These are phyloP conservation scores for Diacarnus erythraeanus DNA, from an alignment of 37 sponge, comb jelly and placozoan genomes.

Conservation along the genomic window DNA sequence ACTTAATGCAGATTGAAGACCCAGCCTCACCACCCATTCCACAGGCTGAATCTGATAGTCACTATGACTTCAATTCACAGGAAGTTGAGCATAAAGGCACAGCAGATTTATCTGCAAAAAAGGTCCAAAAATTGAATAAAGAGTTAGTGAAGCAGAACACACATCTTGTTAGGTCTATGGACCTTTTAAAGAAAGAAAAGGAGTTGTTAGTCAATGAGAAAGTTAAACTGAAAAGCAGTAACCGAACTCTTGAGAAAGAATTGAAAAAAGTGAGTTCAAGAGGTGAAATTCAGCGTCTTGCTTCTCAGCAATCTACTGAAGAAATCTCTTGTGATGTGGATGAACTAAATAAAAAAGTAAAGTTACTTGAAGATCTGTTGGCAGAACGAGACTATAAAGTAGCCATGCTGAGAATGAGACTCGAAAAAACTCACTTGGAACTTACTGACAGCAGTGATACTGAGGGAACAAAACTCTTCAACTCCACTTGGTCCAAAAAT, in stretches of 20 bases:
- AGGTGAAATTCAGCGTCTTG: conserved; percentile 12
- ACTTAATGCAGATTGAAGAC: not conserved
- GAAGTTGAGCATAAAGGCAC: conserved; percentile 10
- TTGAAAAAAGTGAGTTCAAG: conserved; percentile 10
- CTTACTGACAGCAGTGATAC: not conserved
- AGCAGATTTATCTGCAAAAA: conserved; percentile 15
- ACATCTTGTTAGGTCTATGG: conserved; percentile 31
- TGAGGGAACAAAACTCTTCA: not conserved
- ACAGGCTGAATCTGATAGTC: not conserved
- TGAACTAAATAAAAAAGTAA: conserved; percentile 23
- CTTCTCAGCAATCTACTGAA: not conserved
- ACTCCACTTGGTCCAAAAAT: not conserved
- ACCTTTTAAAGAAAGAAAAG: conserved; percentile 38
- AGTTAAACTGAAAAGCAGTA: conserved; percentile 11
- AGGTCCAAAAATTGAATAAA: conserved; percentile 39
- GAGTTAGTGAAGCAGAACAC: conserved; percentile 29
- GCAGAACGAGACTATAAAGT: conserved; percentile 13
- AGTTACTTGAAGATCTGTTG: conserved; percentile 10
- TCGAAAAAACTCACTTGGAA: not conserved
- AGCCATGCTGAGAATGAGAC: not conserved
- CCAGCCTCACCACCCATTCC: not conserved
- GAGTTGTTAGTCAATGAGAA: conserved; percentile 20
- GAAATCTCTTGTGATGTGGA: not conserved
- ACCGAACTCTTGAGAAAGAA: conserved; percentile 22
- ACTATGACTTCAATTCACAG: not conserved